A percentile compares a stretch with the other conserved stretches of the same genome.
phyloP scores from a whole-genome alignment of 2,113 vertebrate species.

The Struthidea cinerea region DNA sequence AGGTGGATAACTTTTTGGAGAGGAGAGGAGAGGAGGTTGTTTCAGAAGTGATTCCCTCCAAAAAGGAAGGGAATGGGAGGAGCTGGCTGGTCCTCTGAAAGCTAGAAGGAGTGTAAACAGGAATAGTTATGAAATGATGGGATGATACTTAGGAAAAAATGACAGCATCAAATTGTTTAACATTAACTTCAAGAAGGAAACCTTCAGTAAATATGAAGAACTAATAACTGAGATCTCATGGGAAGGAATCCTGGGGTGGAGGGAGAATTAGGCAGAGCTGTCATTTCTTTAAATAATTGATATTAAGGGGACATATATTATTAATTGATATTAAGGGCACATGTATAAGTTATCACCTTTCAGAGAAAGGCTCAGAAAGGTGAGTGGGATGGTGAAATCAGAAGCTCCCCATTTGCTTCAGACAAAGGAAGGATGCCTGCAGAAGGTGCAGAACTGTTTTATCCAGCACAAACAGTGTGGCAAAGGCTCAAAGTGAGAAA shows the following conservation, averaged over 20 bases:
- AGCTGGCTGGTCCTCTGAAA: neutral
- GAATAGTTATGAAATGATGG: neutral
- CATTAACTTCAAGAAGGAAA: neutral
- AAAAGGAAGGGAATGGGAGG: neutral
- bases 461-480: neutral
- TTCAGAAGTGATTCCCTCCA: neutral
- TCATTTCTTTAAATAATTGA: neutral
- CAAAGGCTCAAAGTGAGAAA: neutral
- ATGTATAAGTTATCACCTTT: neutral
- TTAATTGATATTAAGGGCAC: neutral
- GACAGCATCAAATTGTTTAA: neutral
- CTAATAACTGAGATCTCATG: neutral
- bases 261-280: neutral
- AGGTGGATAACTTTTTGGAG: neutral
- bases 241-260: neutral
- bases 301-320: neutral
- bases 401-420: neutral
- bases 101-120: neutral
- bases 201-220: neutral
- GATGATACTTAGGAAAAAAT: neutral
- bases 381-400: neutral
- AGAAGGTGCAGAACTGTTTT: neutral
- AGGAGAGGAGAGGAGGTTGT: neutral
- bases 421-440: neutral
- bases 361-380: neutral